phyloP scores from a whole-genome alignment of 2,797 vertebrate genomes.

The Syngnathus rostellatus region DNA sequence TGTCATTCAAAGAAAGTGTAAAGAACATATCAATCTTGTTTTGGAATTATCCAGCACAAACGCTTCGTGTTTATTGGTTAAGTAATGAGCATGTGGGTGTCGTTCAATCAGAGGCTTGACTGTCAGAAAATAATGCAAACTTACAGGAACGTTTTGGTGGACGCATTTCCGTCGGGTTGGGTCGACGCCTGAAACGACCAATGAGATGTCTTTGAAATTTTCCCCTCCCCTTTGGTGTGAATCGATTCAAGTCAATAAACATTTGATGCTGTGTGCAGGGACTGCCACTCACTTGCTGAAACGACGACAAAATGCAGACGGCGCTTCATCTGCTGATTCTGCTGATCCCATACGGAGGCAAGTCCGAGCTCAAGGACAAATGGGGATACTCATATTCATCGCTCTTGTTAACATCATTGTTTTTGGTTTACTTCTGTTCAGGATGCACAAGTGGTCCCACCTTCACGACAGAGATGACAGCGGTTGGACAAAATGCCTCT shows the following conservation, averaged over 20 bases:
- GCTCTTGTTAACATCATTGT: neutral
- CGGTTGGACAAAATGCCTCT: neutral
- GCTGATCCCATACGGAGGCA: neutral
- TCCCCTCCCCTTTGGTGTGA: constrained; percentile 10
- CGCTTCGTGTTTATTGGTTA: too few relatives aligned
- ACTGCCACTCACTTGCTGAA: constrained; percentile 3
- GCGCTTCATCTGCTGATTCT: constrained; percentile 1
- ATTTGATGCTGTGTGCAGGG: neutral
- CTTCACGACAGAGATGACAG: neutral
- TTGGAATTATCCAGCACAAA: too few relatives aligned
- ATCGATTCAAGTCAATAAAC: neutral
- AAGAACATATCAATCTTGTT: too few relatives aligned
- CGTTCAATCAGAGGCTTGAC: neutral
- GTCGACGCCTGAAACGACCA: constrained; percentile 4
- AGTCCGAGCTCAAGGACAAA: neutral
- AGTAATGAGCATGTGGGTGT: too few relatives aligned
- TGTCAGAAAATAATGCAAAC: neutral
- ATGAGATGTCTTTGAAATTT: constrained; percentile 8
- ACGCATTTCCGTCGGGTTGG: constrained; percentile 1
- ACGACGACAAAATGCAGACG: neutral
- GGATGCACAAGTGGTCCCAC: neutral
- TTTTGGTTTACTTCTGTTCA: neutral
- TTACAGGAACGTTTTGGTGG: neutral
- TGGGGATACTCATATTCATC: neutral
- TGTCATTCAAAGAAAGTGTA: too few relatives aligned